Evolutionary conservation across 2,888 invertebrate genomes (phyloP), one percentile per base, ranked within the genome.

Genomic region (Stenodera caucasica): DNA sequence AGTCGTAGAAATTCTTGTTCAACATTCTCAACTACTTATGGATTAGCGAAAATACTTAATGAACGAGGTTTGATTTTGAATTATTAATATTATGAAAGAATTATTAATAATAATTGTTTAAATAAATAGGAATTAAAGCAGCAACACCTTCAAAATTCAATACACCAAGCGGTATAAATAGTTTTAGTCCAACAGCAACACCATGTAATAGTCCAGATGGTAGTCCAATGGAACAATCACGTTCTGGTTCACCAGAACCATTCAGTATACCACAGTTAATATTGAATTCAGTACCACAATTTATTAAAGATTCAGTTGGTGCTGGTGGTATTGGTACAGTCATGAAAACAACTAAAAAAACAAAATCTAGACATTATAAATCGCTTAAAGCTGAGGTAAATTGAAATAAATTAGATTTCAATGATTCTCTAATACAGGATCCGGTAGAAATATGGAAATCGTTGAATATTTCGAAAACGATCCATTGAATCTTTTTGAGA

Each of bases 141-240:
- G 87, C 85, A 0, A 88, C 89, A n/a, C 88, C 89, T 5, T 88
- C 88, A 49, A 85, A 86, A 45, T 78, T 86, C 0, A 84, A 86
- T 67, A 86, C 89, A 4, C 89, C 90, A 7, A 85, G 84, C 49
- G 87, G 86, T 29, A 82, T 83, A 2, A 84, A 85, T 66, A 87
- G 84, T 74, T 92, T 85, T 78, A 86, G 91, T 7, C 91, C 93
- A 3, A 94, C 94, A 0, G 92, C 92, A 7, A 94, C 94, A 6
- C 94, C 94, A 1, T 91, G 91, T 75, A 94, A 94, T 79, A 92
- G 92, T 75, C 94, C 94, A 1, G 88, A 89, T 70, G 86, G 86
- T 40, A 80, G 88, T 30, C 88, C 89, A 0, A 84, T 85, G 0
- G 79, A 81, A 1, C 82, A n/a, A n/a, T n/a, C 84, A 0, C 75